These are phyloP conservation scores for Chromoteleia sp. DNA, from an alignment of 2,888 invertebrate genomes.

Conservation along the genomic window DNA sequence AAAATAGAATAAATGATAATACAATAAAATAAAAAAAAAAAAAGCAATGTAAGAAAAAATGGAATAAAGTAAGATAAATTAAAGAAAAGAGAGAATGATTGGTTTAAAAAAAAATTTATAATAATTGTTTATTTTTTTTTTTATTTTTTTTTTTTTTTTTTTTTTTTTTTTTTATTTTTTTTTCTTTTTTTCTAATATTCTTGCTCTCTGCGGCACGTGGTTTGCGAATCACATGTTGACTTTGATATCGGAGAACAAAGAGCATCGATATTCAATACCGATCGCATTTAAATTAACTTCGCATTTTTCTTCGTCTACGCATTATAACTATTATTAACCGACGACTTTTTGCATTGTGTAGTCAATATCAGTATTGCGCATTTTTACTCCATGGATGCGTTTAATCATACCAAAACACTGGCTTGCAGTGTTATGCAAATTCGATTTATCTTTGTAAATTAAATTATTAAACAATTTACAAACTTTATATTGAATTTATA, in stretches of 20 bases:
- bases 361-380: constrained; percentile 9
- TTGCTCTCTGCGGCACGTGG: constrained; percentile 14
- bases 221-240: constrained; percentile 21
- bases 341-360: constrained; percentile 21
- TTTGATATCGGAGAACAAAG: constrained; percentile 46
- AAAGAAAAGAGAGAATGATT: no score
- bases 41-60: no score
- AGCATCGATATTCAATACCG: constrained; percentile 28
- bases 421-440: neutral
- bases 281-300: constrained; percentile 16
- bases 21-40: no score
- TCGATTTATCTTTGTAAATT: no score
- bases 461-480: no score
- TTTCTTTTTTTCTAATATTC: neutral
- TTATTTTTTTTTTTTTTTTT: no score
- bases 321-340: constrained; percentile 26
- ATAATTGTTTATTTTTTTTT: no score
- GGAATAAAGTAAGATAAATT: no score
- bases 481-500: neutral
- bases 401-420: neutral
- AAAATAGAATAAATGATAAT: no score
- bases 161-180: no score
- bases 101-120: no score
- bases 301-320: constrained; percentile 17
- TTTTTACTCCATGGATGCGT: constrained; percentile 5